phyloP scores from a whole-genome alignment of 2,797 vertebrate genomes.

The Neostethus bicornis region DNA sequence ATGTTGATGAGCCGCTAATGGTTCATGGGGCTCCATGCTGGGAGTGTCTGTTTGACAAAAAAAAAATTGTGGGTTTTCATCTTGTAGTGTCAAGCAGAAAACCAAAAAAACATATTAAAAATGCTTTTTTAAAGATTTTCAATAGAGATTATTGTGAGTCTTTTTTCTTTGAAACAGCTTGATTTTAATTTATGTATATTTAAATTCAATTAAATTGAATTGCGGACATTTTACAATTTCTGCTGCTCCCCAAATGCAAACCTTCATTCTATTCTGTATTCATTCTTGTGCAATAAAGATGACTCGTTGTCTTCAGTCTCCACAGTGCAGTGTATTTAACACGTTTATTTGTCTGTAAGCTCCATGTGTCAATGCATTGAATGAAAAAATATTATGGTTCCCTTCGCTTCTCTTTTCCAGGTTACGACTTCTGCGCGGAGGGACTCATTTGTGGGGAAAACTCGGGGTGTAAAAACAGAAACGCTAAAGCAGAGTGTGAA shows the following conservation, averaged over 20 bases:
- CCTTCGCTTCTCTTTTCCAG: constrained; percentile 72
- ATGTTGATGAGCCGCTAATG: too few relatives aligned
- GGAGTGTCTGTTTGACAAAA: too few relatives aligned
- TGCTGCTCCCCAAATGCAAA: not conserved
- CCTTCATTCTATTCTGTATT: constrained; percentile 21
- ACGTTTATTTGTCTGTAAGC: constrained; percentile 3
- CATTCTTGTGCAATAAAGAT: constrained; percentile 10
- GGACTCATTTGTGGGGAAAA: constrained; percentile 93
- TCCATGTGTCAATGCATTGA: constrained; percentile 23
- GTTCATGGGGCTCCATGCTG: too few relatives aligned
- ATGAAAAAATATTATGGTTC: constrained; percentile 34
- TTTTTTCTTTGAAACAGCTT: too few relatives aligned
- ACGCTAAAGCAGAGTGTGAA: constrained; percentile 91
- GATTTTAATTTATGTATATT: too few relatives aligned
- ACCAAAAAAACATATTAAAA: too few relatives aligned
- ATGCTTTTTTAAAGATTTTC: too few relatives aligned
- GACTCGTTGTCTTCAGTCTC: constrained; percentile 14
- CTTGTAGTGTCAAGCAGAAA: too few relatives aligned
- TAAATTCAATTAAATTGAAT: too few relatives aligned
- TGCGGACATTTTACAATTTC: too few relatives aligned
- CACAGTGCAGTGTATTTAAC: constrained; percentile 9
- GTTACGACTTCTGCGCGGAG: constrained; percentile 94
- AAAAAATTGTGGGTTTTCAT: too few relatives aligned
- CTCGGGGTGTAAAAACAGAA: constrained; percentile 91
- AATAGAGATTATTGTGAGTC: too few relatives aligned